Percentiles rank a stretch among this genome's conserved stretches.
Conservation (phyloP, 2,113 vertebrate species). For the Sphaerodactylus townsendi region DNA sequence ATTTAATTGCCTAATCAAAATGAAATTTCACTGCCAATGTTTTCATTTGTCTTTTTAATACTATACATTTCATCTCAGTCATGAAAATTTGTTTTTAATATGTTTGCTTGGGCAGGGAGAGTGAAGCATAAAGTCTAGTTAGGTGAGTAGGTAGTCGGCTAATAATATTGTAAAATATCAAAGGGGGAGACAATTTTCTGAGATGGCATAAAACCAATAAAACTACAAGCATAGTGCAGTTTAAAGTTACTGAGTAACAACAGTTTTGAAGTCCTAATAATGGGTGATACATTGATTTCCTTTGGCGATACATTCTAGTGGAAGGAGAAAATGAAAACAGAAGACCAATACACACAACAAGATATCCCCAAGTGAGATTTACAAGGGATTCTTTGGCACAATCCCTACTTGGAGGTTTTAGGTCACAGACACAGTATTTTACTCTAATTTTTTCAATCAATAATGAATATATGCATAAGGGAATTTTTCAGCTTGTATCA, state of each 20-base stretch:
- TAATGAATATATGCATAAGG: constrained; percentile 38
- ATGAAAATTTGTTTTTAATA: constrained; percentile 27
- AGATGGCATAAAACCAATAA: constrained; percentile 36
- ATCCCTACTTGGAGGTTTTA: constrained; percentile 24
- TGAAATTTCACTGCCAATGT: not conserved
- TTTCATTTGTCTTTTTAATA: not conserved
- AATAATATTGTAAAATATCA: constrained; percentile 45
- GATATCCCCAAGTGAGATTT: not conserved
- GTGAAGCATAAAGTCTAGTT: constrained; percentile 6
- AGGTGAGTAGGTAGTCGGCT: constrained; percentile 28
- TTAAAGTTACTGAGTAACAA: not conserved
- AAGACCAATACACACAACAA: not conserved
- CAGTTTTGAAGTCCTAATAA: not conserved
- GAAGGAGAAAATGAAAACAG: not conserved
- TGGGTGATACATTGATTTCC: not conserved
- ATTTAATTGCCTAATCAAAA: not conserved
- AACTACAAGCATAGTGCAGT: constrained; percentile 28
- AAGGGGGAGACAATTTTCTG: constrained; percentile 27
- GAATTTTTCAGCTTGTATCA: constrained; percentile 28
- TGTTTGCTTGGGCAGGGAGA: constrained; percentile 3
- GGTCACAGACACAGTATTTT: not conserved
- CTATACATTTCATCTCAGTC: not conserved
- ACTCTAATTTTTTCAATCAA: constrained; percentile 2
- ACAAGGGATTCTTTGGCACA: not conserved
- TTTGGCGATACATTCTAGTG: not conserved